phyloP scores from a whole-genome alignment of 2,113 vertebrate genomes.

The human (Homo sapiens) region GRCh38 chr13:66209001-66209500 shows the following conservation, averaged over 20 bases:
- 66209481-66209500: conserved; percentile 37
- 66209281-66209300: fast-evolving
- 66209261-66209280: background rate
- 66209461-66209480: background rate
- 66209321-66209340: background rate
- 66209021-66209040: conserved; percentile 22
- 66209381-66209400: background rate
- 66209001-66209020: conserved; percentile 46
- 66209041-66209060: conserved; percentile 20
- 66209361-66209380: background rate
- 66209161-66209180: background rate
- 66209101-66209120: background rate
- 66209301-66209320: background rate
- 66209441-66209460: background rate
- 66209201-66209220: background rate
- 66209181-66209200: background rate
- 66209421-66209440: background rate
- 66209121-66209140: background rate
- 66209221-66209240: background rate
- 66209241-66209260: fast-evolving
- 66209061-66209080: conserved; percentile 26
- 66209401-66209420: background rate
- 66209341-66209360: background rate
- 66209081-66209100: background rate
- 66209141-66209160: background rate